Conservation (phyloP, 1,140 invertebrate genomes). For the Drosophila guanche region DNA sequence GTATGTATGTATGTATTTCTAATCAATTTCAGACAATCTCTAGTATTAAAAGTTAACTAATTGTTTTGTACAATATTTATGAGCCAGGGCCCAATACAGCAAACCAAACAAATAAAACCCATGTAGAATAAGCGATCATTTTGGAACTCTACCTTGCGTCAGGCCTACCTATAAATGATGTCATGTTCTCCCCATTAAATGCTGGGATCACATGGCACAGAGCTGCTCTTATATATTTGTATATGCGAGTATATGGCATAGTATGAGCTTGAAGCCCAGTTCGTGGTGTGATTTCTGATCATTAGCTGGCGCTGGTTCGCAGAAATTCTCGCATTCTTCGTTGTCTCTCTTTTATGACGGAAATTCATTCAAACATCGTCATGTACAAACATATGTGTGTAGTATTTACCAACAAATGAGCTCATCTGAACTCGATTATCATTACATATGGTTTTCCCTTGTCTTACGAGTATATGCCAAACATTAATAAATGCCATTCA, state of each 20-base stretch:
- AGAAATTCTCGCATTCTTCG: conserved; percentile 44
- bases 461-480: conserved; percentile 1
- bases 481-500: conserved; percentile 18
- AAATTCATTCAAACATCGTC: conserved; percentile 49
- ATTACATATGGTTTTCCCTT: conserved; percentile 27
- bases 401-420: conserved; percentile 36
- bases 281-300: conserved; percentile 59
- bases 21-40: conserved; percentile 28
- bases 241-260: conserved; percentile 5
- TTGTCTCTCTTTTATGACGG: conserved; percentile 41
- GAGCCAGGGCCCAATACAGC: conserved; percentile 20
- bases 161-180: conserved; percentile 57
- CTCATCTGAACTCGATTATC: conserved; percentile 46
- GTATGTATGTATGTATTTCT: conserved; percentile 6
- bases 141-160: conserved; percentile 21
- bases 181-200: conserved; percentile 47
- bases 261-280: conserved; percentile 39
- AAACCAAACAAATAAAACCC: conserved; percentile 20
- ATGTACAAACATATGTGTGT: too few species aligned
- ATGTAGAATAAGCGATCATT: conserved; percentile 4
- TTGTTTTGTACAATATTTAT: conserved; percentile 29
- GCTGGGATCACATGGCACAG: conserved; percentile 55
- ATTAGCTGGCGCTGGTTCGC: conserved; percentile 62
- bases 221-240: conserved; percentile 9
- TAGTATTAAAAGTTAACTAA: conserved; percentile 23